A percentile compares a stretch with the other conserved stretches of the same genome.
These are phyloP conservation scores for Drosophila tropicalis DNA, from an alignment of 1,140 invertebrate genomes.

Conservation along the genomic window DNA sequence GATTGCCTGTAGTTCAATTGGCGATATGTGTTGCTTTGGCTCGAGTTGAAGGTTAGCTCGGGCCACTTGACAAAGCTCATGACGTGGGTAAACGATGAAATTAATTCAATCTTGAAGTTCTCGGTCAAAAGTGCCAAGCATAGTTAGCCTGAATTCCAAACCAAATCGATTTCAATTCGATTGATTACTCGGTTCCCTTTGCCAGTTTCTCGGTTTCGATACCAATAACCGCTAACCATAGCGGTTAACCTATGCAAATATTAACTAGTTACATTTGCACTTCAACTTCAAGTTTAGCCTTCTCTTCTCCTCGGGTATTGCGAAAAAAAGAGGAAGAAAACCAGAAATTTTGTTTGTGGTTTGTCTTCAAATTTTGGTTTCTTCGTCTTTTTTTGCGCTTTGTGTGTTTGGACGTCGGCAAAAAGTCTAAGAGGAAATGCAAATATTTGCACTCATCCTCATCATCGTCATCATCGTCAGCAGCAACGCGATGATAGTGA, in stretches of 20 bases:
- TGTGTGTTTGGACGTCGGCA: constrained; percentile 28
- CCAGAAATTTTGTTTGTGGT: constrained; percentile 18
- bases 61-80: constrained; percentile 6
- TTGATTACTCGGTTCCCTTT: too few species aligned
- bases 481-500: not conserved
- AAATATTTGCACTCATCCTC: constrained; percentile 57
- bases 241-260: constrained; percentile 2
- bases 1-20: constrained; percentile 50
- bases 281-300: constrained; percentile 12
- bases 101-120: constrained; percentile 16
- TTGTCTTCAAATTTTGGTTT: not conserved
- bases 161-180: too few species aligned
- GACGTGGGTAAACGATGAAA: constrained; percentile 36
- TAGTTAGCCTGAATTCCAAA: not conserved
- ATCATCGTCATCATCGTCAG: constrained; percentile 19
- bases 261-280: constrained; percentile 7
- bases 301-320: not conserved
- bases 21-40: constrained; percentile 1
- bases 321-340: not conserved
- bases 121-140: not conserved
- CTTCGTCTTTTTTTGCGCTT: constrained; percentile 23
- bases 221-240: not conserved
- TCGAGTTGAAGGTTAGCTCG: constrained; percentile 43
- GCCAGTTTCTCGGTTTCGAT: too few species aligned
- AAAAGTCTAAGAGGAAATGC: constrained; percentile 64